Evolutionary conservation across 1,140 invertebrate species (phyloP), one percentile per base, ranked within the genome.

Genomic region (Zaprionus ornatus): DNA sequence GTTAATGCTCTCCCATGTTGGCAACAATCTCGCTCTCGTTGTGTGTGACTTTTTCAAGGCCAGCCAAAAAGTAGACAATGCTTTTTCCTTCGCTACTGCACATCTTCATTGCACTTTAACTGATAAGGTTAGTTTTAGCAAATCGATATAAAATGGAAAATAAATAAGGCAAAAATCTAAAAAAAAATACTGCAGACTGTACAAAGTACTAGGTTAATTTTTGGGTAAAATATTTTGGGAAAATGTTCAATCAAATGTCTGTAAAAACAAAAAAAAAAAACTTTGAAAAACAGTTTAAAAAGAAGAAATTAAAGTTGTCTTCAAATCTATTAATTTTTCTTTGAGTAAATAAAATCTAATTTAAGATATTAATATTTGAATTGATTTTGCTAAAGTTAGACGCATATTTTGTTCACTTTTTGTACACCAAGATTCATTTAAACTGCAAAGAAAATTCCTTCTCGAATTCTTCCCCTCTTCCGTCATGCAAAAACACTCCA

Each of bases 1-100:
- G 3, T 32, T 10, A 9, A 2, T 3, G 29, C 9, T 32, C 29
- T 10, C 27, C 9, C 27, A 7, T 29, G 27, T 29, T 29, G 27
- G 27, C 7, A 29, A 29, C 7, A 29, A 6, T 29, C 29, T 32
- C 29, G 23, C 54, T 25, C 61, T 21, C 19, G 6, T 37, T 37
- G 29, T 17, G 15, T 27, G 17, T 12, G 50, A 3, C 15, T n/a
- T 23, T 74, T 77, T 68, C 64, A 77, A 74, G 60, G 70, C 27
- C 76, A 78, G 76, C 76, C 76, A 56, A 69, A 78, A 78, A 78
- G 76, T 78, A 78, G 76, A 52, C 76, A 78, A 74, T 35, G 50
- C 29, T 61, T 65, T 72, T 42, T n/a, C 1, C 9, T 10, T 15
- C 35, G 2, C 0, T 6, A 7, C 29, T 32, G n/a, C n/a, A 3